These are phyloP conservation scores for Pogonophryne albipinna DNA, from an alignment of 2,797 vertebrate genomes.

Conservation along the genomic window DNA sequence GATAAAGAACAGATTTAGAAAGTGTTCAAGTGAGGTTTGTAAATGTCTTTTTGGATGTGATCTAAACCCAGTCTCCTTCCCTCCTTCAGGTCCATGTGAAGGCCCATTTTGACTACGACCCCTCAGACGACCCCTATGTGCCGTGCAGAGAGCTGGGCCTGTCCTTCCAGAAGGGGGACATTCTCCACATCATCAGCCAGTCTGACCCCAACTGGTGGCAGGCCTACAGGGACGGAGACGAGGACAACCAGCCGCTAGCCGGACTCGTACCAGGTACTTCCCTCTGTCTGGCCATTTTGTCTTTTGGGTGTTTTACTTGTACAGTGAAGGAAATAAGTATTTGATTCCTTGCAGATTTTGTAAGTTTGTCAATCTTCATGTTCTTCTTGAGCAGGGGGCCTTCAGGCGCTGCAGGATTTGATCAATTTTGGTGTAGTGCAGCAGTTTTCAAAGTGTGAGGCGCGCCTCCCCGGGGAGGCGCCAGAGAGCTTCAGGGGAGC, in stretches of 20 bases:
- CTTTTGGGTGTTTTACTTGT: neutral
- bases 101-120: conserved; percentile 97
- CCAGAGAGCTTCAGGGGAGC: no score
- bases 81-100: conserved; percentile 92
- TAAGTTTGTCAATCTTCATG: no score
- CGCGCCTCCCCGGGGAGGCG: no score
- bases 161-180: conserved; percentile 98
- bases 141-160: conserved; percentile 96
- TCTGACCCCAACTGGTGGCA: conserved; percentile 99
- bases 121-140: conserved; percentile 96
- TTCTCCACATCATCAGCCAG: conserved; percentile 98
- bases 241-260: conserved; percentile 96
- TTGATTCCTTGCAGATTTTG: no score
- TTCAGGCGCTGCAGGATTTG: no score
- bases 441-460: no score
- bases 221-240: conserved; percentile 97
- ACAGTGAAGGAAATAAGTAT: neutral
- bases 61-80: neutral
- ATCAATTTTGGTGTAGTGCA: no score
- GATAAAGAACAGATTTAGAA: neutral
- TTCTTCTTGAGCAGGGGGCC: no score
- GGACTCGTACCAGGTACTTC: conserved; percentile 94
- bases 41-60: neutral
- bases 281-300: neutral
- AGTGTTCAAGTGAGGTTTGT: neutral